These are phyloP conservation scores for Atlantisia rogersi DNA, from an alignment of 2,113 vertebrate genomes.

Conservation along the genomic window DNA sequence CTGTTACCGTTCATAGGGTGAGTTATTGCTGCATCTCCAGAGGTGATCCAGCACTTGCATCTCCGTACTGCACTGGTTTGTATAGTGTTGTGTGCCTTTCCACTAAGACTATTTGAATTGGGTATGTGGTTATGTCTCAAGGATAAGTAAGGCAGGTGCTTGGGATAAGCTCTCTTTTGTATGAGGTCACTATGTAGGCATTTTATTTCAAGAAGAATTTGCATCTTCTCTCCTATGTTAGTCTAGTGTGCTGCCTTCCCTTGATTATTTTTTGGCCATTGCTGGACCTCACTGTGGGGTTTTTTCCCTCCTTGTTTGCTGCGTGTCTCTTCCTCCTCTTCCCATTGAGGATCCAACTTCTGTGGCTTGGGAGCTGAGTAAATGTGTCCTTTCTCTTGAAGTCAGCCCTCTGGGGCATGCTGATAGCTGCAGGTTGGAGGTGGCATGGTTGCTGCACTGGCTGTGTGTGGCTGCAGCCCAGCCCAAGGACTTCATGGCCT, in stretches of 20 bases:
- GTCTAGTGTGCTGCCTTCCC: not conserved
- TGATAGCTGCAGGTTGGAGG: not conserved
- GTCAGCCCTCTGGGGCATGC: not conserved
- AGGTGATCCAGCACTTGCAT: too few species aligned
- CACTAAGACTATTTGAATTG: not conserved
- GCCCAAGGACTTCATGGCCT: not conserved
- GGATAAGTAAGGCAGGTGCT: not conserved
- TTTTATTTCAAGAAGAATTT: not conserved
- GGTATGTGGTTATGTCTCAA: not conserved
- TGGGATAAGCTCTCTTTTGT: not conserved
- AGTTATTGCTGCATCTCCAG: not conserved
- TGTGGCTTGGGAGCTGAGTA: not conserved
- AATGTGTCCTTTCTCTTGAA: not conserved
- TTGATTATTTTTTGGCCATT: not conserved
- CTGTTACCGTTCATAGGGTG: not conserved
- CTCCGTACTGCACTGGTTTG: not conserved
- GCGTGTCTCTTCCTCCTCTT: not conserved
- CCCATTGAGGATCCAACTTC: not conserved
- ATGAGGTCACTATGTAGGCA: not conserved
- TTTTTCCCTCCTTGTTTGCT: not conserved
- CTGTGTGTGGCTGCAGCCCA: not conserved
- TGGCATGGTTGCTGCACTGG: not conserved
- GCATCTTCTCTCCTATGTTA: not conserved
- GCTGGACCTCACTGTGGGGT: not conserved
- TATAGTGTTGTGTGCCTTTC: not conserved